Evolutionary conservation across 2,797 vertebrate species (phyloP), one percentile per base, ranked within the genome.

Genomic region (Lateolabrax maculatus): DNA sequence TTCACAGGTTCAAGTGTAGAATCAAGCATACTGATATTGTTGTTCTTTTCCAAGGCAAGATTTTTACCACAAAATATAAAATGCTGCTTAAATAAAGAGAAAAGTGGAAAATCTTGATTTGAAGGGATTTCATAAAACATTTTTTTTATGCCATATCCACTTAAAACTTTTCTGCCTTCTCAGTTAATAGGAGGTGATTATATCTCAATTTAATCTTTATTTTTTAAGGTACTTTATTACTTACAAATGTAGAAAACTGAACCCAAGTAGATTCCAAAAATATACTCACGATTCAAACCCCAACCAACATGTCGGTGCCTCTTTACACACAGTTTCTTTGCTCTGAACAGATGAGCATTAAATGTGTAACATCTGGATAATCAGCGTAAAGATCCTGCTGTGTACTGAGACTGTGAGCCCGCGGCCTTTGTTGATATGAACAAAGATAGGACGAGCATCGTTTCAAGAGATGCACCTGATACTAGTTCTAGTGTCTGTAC

Each of bases 381-480:
- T 81, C 60, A 68, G 81, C 37, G 18, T 60, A 48, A 70, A 78
- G 61, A 69, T 41, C 39, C 55, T 43, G 49, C 85, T 78, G 76
- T 7, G 51, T 8, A 1, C 4, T 2, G 9, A 69, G 48, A 77
- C 39, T 8, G 15, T 2, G n/a, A n/a, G 80, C 90, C 81, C 0
- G 8, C 31, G 71, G 88, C 84, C 52, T 77, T 9, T 63, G 64
- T 71, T 63, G 85, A 84, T 89, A 9, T 41, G 70, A 85, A 57
- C 75, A 68, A 18, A 81, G 89, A 90, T 92, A 85, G 53, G 48
- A 78, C 0, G 8, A 56, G 34, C 37, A 18, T 57, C 10, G 13
- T 57, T 74, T 34, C 2, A 39, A 21, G 29, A 79, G 68, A 72
- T 84, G 29, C 29, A 31, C 46, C 9, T 19, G 74, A 81, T 85